Conservation (phyloP, 2,113 vertebrate species). For the Typhlomys cinereus region DNA sequence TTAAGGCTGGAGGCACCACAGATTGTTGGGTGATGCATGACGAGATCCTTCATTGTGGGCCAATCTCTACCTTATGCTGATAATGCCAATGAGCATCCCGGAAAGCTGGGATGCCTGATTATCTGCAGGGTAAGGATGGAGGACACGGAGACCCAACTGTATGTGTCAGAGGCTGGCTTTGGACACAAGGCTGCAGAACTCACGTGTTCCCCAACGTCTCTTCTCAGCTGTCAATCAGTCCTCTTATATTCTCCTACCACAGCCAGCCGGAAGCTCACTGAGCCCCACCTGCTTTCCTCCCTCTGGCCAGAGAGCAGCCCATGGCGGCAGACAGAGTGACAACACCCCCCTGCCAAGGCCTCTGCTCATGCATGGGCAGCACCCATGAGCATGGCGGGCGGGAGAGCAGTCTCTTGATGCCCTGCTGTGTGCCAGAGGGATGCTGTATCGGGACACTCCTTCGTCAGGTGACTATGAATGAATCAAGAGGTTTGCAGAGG, state of each 20-base stretch:
- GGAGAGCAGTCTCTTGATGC: too few relatives aligned
- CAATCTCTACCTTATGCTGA: background rate
- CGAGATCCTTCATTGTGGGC: background rate
- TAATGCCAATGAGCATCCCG: background rate
- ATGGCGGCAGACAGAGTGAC: background rate
- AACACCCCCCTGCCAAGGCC: too few relatives aligned
- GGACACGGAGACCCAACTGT: background rate
- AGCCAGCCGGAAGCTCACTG: background rate
- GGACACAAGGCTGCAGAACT: background rate
- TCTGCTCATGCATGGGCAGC: too few relatives aligned
- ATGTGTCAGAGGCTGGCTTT: too few relatives aligned
- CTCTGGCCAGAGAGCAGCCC: background rate
- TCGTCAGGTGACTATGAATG: background rate
- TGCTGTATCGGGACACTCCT: background rate
- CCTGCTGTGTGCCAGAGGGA: background rate
- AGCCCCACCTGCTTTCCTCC: background rate
- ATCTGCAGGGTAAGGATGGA: background rate
- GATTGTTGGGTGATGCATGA: accelerated
- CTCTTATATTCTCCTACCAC: accelerated
- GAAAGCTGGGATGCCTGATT: background rate
- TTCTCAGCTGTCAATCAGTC: background rate
- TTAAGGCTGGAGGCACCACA: background rate
- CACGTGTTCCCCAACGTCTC: accelerated
- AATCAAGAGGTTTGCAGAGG: background rate
- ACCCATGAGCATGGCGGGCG: background rate